phyloP scores from a whole-genome alignment of 2,888 invertebrate genomes.

The Drosophila helvetica region DNA sequence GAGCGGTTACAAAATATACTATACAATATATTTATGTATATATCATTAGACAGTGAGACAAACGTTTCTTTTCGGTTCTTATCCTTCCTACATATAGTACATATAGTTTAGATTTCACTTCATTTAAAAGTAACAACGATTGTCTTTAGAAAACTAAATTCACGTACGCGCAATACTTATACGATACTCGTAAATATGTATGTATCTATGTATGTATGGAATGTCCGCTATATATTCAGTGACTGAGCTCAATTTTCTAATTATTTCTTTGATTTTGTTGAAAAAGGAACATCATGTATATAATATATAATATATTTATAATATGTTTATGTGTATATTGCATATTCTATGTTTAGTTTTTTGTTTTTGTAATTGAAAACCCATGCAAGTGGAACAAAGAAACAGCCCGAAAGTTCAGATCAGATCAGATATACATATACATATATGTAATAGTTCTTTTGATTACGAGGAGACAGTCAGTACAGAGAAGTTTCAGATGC shows the following conservation, averaged over 20 bases:
- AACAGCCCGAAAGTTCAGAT: constrained; percentile 34
- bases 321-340: constrained; percentile 15
- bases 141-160: constrained; percentile 81
- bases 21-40: constrained; percentile 21
- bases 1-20: constrained; percentile 57
- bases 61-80: constrained; percentile 30
- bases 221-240: constrained; percentile 27
- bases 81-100: background rate
- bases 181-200: constrained; percentile 52
- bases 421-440: constrained; percentile 25
- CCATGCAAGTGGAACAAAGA: constrained; percentile 30
- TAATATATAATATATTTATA: constrained; percentile 14
- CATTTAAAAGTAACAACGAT: constrained; percentile 77
- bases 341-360: constrained; percentile 11
- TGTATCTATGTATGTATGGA: constrained; percentile 29
- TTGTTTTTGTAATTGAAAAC: constrained; percentile 20
- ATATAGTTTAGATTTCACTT: constrained; percentile 17
- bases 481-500: constrained; percentile 7
- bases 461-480: constrained; percentile 11
- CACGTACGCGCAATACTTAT: constrained; percentile 39
- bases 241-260: constrained; percentile 37
- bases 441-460: constrained; percentile 5
- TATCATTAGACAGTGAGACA: constrained; percentile 39
- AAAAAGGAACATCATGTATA: constrained; percentile 68
- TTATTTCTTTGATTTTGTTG: constrained; percentile 37